Evolutionary conservation across 2,113 vertebrate species (phyloP), one percentile per base, ranked within the genome.

Genomic region (Diadophis punctatus): DNA sequence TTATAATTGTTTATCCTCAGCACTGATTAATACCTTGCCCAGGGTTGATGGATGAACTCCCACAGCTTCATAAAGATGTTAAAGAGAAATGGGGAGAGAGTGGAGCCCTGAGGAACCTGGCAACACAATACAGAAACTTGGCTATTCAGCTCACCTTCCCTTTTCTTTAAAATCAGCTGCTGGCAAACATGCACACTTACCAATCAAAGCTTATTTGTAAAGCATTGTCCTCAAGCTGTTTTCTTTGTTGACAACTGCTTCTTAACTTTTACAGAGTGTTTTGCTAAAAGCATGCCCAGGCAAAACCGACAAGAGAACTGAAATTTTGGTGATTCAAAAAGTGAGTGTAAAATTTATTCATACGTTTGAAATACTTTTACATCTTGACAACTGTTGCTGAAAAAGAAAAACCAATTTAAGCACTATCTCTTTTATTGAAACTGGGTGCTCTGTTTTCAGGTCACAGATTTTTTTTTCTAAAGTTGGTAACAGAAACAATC

Each of bases 181-280:
- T 90, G 11, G 14, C 34, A 51, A 68, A 80, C 20, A 48, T 22
- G 22, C 30, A 90, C 60, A n/a, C 9, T 52, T n/a, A 53, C 63
- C n/a, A 46, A 25, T 34, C 51, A 52, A 53, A 80, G 43, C 49
- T 34, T 85, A 14, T 84, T 94, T 92, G 92, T 93, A 95, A 96
- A 96, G 96, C 93, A 60, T 8, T 96, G 39, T 2, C 2, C 89
- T 34, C 34, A 58, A 91, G 56, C 25, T 30, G 12, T 48, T 80
- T 9, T 56, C 34, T 85, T 39, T 46, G 34, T 55, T 93, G 96
- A 60, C 51, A 91, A 95, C 87, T 49, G 91, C 93, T 30, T 88
- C 96, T 94, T 95, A 96, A 96, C 68, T 2, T 34, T 86, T 95
- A 58, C 43, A 94, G 93, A 92, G 53, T 92, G 91, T 95, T 96